phyloP scores from a whole-genome alignment of 2,888 invertebrate species.

The Agrochola litura region DNA sequence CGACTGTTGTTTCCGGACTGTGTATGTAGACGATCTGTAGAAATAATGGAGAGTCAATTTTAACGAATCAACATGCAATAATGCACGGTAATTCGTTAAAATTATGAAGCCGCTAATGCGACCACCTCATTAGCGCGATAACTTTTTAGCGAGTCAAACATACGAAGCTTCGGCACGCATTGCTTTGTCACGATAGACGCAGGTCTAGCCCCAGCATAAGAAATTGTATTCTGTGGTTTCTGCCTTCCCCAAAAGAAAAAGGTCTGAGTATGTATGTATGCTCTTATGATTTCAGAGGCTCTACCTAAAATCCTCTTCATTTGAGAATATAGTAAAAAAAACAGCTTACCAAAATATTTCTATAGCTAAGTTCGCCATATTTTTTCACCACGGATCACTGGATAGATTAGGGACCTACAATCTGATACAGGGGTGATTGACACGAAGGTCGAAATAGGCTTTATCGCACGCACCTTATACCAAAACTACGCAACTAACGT shows the following conservation, averaged over 20 bases:
- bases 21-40: no score
- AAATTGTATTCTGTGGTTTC: neutral
- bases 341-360: neutral
- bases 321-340: neutral
- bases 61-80: no score
- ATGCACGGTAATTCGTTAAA: no score
- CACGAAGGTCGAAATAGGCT: slow-evolving; percentile 29
- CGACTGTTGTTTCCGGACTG: no score
- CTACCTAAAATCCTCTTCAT: neutral
- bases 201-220: neutral
- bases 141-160: no score
- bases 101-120: no score
- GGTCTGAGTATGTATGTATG: neutral
- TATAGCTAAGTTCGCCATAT: neutral
- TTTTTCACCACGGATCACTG: slow-evolving; percentile 11
- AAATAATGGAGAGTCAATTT: no score
- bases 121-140: no score
- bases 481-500: slow-evolving; percentile 12
- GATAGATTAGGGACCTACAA: slow-evolving; percentile 31
- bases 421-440: slow-evolving; percentile 51
- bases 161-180: no score
- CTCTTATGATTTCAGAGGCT: neutral
- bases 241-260: neutral
- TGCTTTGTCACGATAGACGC: no score
- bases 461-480: slow-evolving; percentile 32